A percentile compares a stretch with the other conserved stretches of the same genome.
Conservation (phyloP, 64 coral and sea anemone genomes). For the Dendrophyllia cribrosa region DNA sequence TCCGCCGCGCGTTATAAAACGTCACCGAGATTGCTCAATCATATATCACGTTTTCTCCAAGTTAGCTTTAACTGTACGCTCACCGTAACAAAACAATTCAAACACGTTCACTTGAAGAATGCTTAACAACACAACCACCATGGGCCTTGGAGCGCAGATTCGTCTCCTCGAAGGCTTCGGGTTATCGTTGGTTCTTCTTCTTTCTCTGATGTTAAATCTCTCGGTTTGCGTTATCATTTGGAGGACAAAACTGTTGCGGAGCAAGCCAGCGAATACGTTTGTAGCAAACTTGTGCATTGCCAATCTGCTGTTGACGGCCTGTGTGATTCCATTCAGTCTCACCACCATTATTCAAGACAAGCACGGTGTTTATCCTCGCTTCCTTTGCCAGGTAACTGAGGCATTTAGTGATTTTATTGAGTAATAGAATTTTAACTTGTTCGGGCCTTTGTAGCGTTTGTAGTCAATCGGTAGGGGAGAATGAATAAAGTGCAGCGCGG, state of each 20-base stretch:
- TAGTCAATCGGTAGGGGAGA: too few species aligned
- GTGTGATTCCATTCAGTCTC: conserved; percentile 87
- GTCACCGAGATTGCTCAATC: conserved; percentile 13
- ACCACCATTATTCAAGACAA: conserved; percentile 62
- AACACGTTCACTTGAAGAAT: neutral
- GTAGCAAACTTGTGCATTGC: conserved; percentile 80
- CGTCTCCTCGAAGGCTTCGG: conserved; percentile 46
- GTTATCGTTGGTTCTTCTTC: conserved; percentile 50
- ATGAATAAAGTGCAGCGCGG: too few species aligned
- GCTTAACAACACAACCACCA: neutral
- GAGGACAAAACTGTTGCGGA: conserved; percentile 36
- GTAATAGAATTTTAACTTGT: too few species aligned
- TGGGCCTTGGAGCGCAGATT: neutral
- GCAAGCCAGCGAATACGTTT: conserved; percentile 75
- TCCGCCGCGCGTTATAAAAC: neutral
- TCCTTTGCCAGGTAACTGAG: conserved; percentile 70
- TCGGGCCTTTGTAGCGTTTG: too few species aligned
- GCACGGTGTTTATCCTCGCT: conserved; percentile 29
- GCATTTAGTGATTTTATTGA: neutral
- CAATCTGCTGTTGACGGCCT: conserved; percentile 70
- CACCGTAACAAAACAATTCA: neutral
- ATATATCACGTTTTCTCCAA: neutral
- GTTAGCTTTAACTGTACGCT: neutral
- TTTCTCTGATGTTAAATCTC: conserved; percentile 63
- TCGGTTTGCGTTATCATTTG: conserved; percentile 78